Evolutionary conservation across 1,140 invertebrate genomes (phyloP), one percentile per base, ranked within the genome.

Genomic region (Agraylea sexmaculata): DNA sequence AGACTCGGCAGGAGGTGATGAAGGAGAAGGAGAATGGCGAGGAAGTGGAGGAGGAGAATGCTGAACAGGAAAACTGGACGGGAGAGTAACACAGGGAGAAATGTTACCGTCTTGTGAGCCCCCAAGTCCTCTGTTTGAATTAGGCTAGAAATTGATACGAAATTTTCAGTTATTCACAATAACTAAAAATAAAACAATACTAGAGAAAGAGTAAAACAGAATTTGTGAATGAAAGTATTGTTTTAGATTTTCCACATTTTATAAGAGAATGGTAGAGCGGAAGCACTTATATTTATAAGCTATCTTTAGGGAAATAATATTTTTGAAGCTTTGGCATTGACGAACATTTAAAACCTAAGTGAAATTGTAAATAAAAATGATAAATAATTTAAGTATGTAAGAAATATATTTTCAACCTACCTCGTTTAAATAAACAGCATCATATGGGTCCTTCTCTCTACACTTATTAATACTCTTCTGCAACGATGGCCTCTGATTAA

Each of bases 1-100:
- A 27, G 59, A 61, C 46, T 62, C 60, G 19, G 40, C 60, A 19
- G 70, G 61, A 48, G 70, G 70, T 18, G 70, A 62, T 10, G 71
- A 71, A 13, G 52, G 44, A 37, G 59, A 57, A 39, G 49, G 45
- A 41, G 60, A 53, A 38, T 59, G 50, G 31, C 58, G 55, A 37
- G 59, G 51, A 55, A 58, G 31, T 58, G 59, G n/a, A 7, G 42
- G 42, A 5, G 46, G 46, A n/a, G 47, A 49, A 18, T 49, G 47
- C 40, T 45, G 47, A 30, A 49, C 47, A n/a, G 47, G 47, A 35
- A 49, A 49, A 27, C 18, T 22, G 12, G 39, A 41, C 19, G 30
- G 39, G 23, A 41, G 25, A 7, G 34, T 12, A n/a, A 22, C 39
- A n/a, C n/a, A n/a, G 13, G 42, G 40, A 15, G 36, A 32, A 25